A percentile compares a stretch with the other conserved stretches of the same genome.
Conservation (phyloP, 1,140 invertebrate species). For the Drosophila azteca region DNA sequence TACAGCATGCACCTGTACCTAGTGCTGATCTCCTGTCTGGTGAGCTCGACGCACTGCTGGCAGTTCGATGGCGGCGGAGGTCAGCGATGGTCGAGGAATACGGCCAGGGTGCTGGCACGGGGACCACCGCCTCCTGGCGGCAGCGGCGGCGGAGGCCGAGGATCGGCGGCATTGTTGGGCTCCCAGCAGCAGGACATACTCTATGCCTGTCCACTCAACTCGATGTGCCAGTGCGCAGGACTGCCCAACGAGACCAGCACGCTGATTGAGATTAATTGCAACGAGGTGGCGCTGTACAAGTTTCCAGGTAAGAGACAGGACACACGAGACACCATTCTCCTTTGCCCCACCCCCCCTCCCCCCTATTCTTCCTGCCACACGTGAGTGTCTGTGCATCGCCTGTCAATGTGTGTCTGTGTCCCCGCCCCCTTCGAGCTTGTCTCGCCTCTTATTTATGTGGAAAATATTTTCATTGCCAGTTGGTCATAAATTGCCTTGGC, state of each 20-base stretch:
- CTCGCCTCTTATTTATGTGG: slow-evolving; percentile 72
- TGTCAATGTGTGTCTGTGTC: slow-evolving; percentile 45
- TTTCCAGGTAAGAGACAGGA: slow-evolving; percentile 85
- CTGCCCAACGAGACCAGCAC: slow-evolving; percentile 85
- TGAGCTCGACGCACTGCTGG: slow-evolving; percentile 77
- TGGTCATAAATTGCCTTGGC: slow-evolving; percentile 63
- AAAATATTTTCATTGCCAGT: slow-evolving; percentile 72
- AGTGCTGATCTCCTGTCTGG: slow-evolving; percentile 73
- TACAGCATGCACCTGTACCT: slow-evolving; percentile 75
- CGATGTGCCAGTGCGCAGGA: slow-evolving; percentile 87
- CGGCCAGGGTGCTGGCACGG: slow-evolving; percentile 46
- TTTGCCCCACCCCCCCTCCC: neutral
- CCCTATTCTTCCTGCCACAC: neutral
- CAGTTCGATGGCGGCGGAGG: slow-evolving; percentile 80
- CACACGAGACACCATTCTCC: slow-evolving; percentile 1
- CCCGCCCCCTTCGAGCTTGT: slow-evolving; percentile 43
- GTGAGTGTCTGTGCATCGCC: slow-evolving; percentile 1
- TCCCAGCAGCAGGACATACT: slow-evolving; percentile 81
- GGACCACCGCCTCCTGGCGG: slow-evolving; percentile 59
- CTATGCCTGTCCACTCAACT: slow-evolving; percentile 86
- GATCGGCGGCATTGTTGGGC: slow-evolving; percentile 69
- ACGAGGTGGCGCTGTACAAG: slow-evolving; percentile 86
- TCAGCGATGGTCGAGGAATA: slow-evolving; percentile 42
- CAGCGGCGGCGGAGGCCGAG: slow-evolving; percentile 35
- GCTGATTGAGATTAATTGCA: slow-evolving; percentile 87